Evolutionary conservation across 2,797 vertebrate genomes (phyloP), one percentile per base, ranked within the genome.

Genomic region (Huso huso): DNA sequence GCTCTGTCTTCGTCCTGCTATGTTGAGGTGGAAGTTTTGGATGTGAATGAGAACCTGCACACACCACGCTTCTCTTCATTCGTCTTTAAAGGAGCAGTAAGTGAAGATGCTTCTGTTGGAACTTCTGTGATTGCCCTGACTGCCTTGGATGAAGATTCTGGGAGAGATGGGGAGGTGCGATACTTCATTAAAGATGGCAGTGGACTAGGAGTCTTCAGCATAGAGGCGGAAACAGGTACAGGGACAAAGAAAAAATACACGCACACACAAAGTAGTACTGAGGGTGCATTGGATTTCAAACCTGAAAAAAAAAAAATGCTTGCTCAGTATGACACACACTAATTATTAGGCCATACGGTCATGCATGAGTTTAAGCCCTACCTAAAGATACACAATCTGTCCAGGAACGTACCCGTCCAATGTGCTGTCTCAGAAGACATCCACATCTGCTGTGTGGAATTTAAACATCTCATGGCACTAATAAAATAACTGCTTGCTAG

Each of bases 31-130:
- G 88, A 88, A 57, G 85, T 98, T 65, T 77, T 95, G 74, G 97
- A 98, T 51, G 87, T 98, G 65, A 97, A 98, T 4, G 97, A 99
- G 85, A 99, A 99, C 75, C 83, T 98, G 67, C 86, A 95, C 71
- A 74, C 84, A 9, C 96, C 97, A 0, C 78, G 70, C 68, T 97
- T 98, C 75, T 79, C 86, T 23, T 88, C 89, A 77, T 96, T 97
- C 55, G 91, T 94, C 69, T 89, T 95, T 74, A 85, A 92, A 74
- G 85, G 88, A 2, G 81, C 75, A 13, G 89, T 98, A 74, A 85
- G 80, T 81, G 97, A 99, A 78, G 91, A 94, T 52, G 89, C 92
- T 8, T 83, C 81, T 0, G 80, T 87, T 1, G 94, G 93, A 13
- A 94, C 92, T 0, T 87, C 87, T 0, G 91, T 96, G 69, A 78